Evolutionary conservation across 2,113 vertebrate species (phyloP), one percentile per base, ranked within the genome.

Genomic region (Chauna torquata): DNA sequence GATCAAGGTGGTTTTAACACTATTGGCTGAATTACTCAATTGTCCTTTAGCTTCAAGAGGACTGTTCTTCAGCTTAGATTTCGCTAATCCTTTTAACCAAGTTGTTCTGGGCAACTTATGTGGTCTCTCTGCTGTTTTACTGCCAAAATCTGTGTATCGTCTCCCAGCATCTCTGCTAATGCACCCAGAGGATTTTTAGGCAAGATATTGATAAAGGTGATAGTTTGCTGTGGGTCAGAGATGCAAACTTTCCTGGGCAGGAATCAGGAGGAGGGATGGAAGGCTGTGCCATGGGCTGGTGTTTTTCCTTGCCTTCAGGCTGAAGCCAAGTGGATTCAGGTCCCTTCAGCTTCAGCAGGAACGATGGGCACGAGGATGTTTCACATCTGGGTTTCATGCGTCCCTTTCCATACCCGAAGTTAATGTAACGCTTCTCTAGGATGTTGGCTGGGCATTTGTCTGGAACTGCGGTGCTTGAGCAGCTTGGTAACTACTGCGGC

Each of bases 401-500:
- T 24, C 38, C 72, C 40, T 30, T 69, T 24, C 65, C 8, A 1
- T 12, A 28, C 36, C 16, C 49, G 5, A 3, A 12, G 27, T 8
- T 7, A 16, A n/a, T 6, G 4, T 0, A 6, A 2, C 2, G 44
- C n/a, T 65, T 42, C 55, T 42, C 9, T 8, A 22, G 64, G 49
- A 6, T 8, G 36, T 8, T 17, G 62, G 27, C 5, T 38, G 52
- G 52, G 34, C 42, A 0, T 8, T 62, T 50, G 20, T 1, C 24
- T 25, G 74, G 38, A 59, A 62, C 47, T 32, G 52, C 6, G 72
- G 42, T 20, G 14, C 8, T 42, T 2, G 3, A 17, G 14, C 34
- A 2, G 0, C 4, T 25, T 0, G 0, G 65, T 23, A 32, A 6
- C 19, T 6, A 1, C 17, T 5, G 30, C 2, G 20, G 23, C 0